Evolutionary conservation across 2,888 invertebrate species (phyloP).

Genomic region (Zele albiditarsus): DNA sequence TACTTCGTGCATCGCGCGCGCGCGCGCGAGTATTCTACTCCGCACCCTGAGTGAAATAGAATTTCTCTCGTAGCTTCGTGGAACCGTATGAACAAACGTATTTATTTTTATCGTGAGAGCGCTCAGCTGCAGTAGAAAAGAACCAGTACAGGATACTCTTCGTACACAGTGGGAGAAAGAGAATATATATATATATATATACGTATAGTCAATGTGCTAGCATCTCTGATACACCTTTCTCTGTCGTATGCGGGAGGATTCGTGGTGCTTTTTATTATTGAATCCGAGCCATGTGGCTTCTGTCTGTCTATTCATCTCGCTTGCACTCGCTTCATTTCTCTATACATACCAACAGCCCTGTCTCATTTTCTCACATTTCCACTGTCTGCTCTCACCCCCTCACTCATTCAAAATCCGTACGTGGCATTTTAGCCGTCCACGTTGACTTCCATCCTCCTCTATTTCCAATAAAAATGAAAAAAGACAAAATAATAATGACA

Average conservation of each 20-base stretch:
- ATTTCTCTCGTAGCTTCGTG: slow-evolving; percentile 38
- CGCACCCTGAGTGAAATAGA: slow-evolving; percentile 35
- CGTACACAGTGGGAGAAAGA: slow-evolving; percentile 42
- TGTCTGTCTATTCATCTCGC: not conserved
- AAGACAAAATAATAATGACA: not conserved
- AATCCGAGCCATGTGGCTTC: slow-evolving; percentile 27
- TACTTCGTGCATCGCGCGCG: not conserved
- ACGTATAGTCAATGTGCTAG: slow-evolving; percentile 5
- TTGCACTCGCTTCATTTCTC: not conserved
- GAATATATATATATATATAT: slow-evolving; percentile 17
- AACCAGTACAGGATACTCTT: slow-evolving; percentile 2
- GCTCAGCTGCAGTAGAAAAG: slow-evolving; percentile 46
- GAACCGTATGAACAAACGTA: slow-evolving; percentile 51
- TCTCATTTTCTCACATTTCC: slow-evolving; percentile 24
- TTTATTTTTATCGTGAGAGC: slow-evolving; percentile 54
- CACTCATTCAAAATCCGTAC: slow-evolving; percentile 25
- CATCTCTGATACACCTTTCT: not conserved
- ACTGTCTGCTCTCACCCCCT: slow-evolving; percentile 8
- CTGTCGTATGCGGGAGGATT: slow-evolving; percentile 4
- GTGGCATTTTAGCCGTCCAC: slow-evolving; percentile 21
- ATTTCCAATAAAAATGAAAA: slow-evolving; percentile 9
- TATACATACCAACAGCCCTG: not conserved
- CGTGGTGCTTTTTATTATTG: slow-evolving; percentile 20
- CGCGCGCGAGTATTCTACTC: not conserved
- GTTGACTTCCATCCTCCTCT: slow-evolving; percentile 19